phyloP scores from a whole-genome alignment of 92 coral and sea anemone genomes.

The Paragorgia papillata region DNA sequence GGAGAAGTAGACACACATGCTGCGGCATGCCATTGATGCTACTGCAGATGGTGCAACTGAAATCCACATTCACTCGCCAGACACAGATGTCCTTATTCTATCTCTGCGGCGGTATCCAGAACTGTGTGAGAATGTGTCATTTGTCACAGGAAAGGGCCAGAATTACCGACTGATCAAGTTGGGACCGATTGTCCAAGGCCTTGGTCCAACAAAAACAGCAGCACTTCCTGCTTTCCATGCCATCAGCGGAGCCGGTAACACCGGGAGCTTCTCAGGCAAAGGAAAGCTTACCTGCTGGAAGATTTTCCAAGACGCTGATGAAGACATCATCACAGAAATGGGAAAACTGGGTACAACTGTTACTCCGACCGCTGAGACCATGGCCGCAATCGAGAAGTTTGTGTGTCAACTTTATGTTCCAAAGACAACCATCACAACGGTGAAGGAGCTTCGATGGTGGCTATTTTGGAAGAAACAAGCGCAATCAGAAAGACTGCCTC shows the following conservation, averaged over 20 bases:
- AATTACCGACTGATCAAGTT: slow-evolving; percentile 7
- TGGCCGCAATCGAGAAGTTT: slow-evolving; percentile 53
- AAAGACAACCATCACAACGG: slow-evolving; percentile 33
- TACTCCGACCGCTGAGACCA: slow-evolving; percentile 45
- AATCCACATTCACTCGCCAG: slow-evolving; percentile 42
- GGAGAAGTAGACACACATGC: slow-evolving; percentile 54
- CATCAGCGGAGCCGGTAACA: slow-evolving; percentile 56
- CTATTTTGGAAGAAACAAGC: slow-evolving; percentile 61
- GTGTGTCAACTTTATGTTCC: slow-evolving; percentile 56
- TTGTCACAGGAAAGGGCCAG: slow-evolving; percentile 42
- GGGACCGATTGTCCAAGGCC: slow-evolving; percentile 45
- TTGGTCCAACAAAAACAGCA: slow-evolving; percentile 49
- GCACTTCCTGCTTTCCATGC: slow-evolving; percentile 67
- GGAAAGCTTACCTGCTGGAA: slow-evolving; percentile 23
- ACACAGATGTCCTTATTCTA: slow-evolving; percentile 39
- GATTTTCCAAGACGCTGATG: slow-evolving; percentile 40
- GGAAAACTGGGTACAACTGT: slow-evolving; percentile 50
- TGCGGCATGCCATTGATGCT: slow-evolving; percentile 53
- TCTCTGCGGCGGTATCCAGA: slow-evolving; percentile 34
- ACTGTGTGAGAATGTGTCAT: slow-evolving; percentile 39
- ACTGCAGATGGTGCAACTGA: slow-evolving; percentile 25
- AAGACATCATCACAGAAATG: slow-evolving; percentile 41
- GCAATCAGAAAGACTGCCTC: slow-evolving; percentile 57
- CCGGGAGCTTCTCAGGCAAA: slow-evolving; percentile 48
- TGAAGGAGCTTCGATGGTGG: slow-evolving; percentile 50